Base-by-base conservation (phyloP, 2,888 invertebrate genomes). In the Melieria crassipennis region DNA sequence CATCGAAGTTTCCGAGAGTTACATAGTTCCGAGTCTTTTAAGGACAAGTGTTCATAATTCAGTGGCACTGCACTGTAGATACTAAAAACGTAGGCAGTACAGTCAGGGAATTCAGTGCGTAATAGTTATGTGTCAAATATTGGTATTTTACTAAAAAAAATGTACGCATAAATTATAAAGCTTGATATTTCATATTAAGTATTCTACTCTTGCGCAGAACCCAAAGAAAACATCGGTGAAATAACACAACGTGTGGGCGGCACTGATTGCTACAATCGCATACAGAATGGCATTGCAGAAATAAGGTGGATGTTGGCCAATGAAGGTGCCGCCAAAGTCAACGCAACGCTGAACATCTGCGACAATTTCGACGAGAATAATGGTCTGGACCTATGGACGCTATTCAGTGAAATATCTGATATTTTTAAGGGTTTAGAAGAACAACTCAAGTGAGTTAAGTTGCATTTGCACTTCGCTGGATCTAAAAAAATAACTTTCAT, bases 151-250 rank as follows among this genome's bases (percentile, higher is more conserved):
- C 30, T 30, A 30, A 30, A 30, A 30, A 30, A 30, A 30, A 30
- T 16, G 16, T 2, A 16, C 16, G 16, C 16, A 16, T 16, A 16
- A 16, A 16, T 16, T 16, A 30, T 30, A 30, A 30, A 30, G 30
- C 30, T 30, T 30, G 3, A 3, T 30, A 30, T 30, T 30, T 30
- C 30, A 30, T 30, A 30, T 30, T 30, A 30, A 30, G 30, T 30
- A 30, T 30, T 30, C 2, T 30, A 30, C 30, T 30, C 30, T 30
- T 30, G 30, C 58, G 30, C 58, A 86, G 87, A 87, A 73, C 86
- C 86, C 78, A 85, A 86, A 70, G 86, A 85, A 76, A 77, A 86
- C 4, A 82, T 81, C 43, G 86, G 85, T 0, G 72, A 81, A 67
- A 85, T 86, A 0, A 84, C 87, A 11, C 73, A 74, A 4, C 61